Evolutionary conservation across 2,113 vertebrate species (phyloP), one percentile per base, ranked within the genome.

Genomic region (Myotis davidii): DNA sequence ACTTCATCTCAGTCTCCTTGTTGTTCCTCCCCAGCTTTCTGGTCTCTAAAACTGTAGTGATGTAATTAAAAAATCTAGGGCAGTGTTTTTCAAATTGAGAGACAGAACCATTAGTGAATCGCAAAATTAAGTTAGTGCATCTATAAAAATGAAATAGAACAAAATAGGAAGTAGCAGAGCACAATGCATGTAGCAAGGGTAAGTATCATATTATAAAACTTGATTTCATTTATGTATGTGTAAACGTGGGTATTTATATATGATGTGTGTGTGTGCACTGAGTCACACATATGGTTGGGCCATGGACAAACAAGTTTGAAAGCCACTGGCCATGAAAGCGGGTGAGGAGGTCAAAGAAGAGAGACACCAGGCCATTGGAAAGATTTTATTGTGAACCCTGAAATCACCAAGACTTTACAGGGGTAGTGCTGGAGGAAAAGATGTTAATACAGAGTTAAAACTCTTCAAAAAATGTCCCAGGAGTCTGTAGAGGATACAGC

Each of bases 21-120:
- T 32, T 72, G 18, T 52, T 85, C 56, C 14, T 29, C 13, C 23
- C 37, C n/a, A 65, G 50, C 21, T 25, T 84, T 69, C 77, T 61
- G 39, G 50, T 87, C 13, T 94, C 34, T 65, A 56, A 94, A 69
- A 59, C 73, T 29, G 6, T 10, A 81, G 18, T 6, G n/a, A 85
- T 76, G 69, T 85, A 6, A 90, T 39, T 12, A 77, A 64, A 76
- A 42, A 12, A 10, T 78, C 69, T 45, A 77, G 17, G 79, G 20
- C 45, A 88, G 6, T 48, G 52, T 64, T 89, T 96, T 91, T 29
- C 59, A 91, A 94, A 81, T 7, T 25, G 78, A 77, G 70, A 87
- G 82, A 67, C 54, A 59, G 77, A 64, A 4, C 45, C 18, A 77
- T 29, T 72, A 74, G 87, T 81, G 72, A 65, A 69, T n/a, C 73